Percentiles rank a stretch among this genome's conserved stretches.
phyloP scores from a whole-genome alignment of 2,797 vertebrate genomes.

The Chrysocyon brachyurus region DNA sequence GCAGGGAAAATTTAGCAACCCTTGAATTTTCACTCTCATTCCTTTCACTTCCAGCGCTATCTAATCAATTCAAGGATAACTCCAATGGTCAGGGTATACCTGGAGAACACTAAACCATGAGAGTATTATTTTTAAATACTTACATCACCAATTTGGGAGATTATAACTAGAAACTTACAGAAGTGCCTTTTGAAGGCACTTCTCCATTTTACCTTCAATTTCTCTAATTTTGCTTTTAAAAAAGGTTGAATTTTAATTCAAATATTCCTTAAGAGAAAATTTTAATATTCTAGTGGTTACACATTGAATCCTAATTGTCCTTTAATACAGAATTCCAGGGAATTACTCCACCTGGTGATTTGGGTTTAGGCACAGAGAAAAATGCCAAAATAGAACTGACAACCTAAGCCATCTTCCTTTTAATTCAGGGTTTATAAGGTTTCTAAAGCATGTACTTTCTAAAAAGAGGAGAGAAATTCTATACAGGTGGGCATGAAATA shows the following conservation, averaged over 20 bases:
- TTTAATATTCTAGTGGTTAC: constrained; percentile 7
- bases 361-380: background rate
- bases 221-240: background rate
- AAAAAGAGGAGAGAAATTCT: background rate
- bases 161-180: constrained; percentile 13
- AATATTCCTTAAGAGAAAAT: constrained; percentile 27
- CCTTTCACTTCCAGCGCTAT: background rate
- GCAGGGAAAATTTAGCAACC: background rate
- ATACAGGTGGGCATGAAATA: background rate
- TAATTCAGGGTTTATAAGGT: background rate
- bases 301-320: constrained; percentile 16
- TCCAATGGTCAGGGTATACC: background rate
- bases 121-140: constrained; percentile 43
- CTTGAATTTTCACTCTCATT: background rate
- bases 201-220: constrained; percentile 27
- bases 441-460: background rate
- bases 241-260: constrained; percentile 21
- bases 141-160: background rate
- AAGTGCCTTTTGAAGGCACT: background rate
- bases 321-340: background rate
- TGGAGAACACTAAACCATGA: background rate
- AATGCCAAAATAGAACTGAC: constrained; percentile 21
- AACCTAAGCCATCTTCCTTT: background rate
- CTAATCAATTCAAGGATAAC: background rate
- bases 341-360: background rate